phyloP scores from a whole-genome alignment of 2,888 invertebrate genomes.

The Xylophagus ater region DNA sequence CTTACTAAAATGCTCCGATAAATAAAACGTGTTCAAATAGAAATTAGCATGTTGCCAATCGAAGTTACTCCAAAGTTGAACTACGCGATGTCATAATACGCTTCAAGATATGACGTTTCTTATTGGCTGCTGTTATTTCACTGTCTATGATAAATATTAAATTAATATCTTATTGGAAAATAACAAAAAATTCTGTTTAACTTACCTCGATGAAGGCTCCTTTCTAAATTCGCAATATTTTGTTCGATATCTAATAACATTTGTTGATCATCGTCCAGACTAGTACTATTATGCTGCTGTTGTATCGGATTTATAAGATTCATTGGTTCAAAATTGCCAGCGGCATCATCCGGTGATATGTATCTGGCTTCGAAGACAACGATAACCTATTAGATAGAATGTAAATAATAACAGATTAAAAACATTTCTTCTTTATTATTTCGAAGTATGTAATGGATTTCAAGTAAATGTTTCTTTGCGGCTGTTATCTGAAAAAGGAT shows the following conservation, averaged over 20 bases:
- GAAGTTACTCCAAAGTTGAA: no score
- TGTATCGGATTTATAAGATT: constrained; percentile 29
- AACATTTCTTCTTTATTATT: no score
- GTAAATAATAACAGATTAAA: constrained; percentile 19
- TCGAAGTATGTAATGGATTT: no score
- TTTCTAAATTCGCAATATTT: constrained; percentile 64
- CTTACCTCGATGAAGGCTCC: constrained; percentile 37
- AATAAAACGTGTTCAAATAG: no score
- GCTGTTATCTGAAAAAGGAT: no score
- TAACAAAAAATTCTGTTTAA: constrained; percentile 12
- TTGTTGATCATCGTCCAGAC: constrained; percentile 53
- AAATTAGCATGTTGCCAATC: no score
- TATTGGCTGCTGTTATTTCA: constrained; percentile 14
- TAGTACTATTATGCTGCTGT: constrained; percentile 20
- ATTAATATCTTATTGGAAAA: no score
- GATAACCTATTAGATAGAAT: constrained; percentile 41
- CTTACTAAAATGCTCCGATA: no score
- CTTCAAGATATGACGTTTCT: constrained; percentile 24
- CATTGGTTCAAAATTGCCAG: constrained; percentile 31
- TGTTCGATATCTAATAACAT: constrained; percentile 62
- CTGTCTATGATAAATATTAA: no score
- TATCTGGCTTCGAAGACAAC: constrained; percentile 58
- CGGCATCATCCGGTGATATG: constrained; percentile 43
- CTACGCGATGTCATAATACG: constrained; percentile 28
- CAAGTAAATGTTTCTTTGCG: no score